Conservation (phyloP, 2,113 vertebrate species). For the Neotoma lepida region DNA sequence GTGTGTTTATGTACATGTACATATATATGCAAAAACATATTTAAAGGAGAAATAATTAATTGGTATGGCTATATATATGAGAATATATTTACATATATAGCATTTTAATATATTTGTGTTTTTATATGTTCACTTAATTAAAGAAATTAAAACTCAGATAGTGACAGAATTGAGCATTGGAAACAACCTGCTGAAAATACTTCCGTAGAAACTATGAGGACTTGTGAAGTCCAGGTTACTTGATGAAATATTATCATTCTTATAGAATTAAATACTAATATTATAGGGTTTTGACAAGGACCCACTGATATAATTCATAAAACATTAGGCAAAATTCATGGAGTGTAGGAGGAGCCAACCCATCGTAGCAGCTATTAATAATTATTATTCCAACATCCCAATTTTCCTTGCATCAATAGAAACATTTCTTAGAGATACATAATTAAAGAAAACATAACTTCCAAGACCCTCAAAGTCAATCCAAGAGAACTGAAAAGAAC, state of each 20-base stretch:
- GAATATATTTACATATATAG: background rate
- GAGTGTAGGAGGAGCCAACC: background rate
- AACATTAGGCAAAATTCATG: background rate
- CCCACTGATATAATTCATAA: background rate
- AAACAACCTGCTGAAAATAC: conserved; percentile 6
- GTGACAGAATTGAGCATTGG: background rate
- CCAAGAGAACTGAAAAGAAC: background rate
- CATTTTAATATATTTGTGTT: background rate
- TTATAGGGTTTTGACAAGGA: background rate
- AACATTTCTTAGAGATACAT: background rate
- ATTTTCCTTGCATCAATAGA: background rate
- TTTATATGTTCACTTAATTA: background rate
- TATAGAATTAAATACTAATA: background rate
- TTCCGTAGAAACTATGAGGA: background rate
- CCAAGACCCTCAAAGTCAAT: background rate
- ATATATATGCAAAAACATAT: background rate
- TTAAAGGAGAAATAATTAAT: background rate
- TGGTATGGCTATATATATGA: background rate
- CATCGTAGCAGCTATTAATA: background rate
- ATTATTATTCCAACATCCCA: background rate
- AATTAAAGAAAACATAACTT: background rate
- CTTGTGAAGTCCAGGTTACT: background rate
- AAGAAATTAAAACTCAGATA: background rate
- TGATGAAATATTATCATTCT: background rate
- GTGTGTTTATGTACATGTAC: background rate